A percentile compares a stretch with the other conserved stretches of the same genome.
These are phyloP conservation scores for Martes martes DNA, from an alignment of 2,113 vertebrate genomes.

Conservation along the genomic window DNA sequence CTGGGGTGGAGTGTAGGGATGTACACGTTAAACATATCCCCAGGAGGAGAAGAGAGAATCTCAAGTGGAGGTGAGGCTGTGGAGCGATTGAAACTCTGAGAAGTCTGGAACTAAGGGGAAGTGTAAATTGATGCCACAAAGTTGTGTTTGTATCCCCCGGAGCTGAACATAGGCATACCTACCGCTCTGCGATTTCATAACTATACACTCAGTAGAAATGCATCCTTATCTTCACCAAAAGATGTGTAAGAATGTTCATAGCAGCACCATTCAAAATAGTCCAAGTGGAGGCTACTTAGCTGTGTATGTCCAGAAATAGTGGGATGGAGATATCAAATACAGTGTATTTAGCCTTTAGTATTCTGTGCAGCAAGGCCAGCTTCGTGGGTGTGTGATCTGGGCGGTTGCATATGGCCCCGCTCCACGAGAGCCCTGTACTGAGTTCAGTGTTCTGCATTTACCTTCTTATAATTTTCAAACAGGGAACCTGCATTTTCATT, in stretches of 20 bases:
- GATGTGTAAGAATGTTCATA: neutral
- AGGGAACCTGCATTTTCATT: neutral
- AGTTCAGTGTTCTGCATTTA: neutral
- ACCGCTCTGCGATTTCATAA: neutral
- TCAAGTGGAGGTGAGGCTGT: too few relatives aligned
- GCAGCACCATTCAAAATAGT: neutral
- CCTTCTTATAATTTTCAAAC: neutral
- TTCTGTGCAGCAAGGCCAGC: too few relatives aligned
- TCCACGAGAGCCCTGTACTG: too few relatives aligned
- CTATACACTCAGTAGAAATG: neutral
- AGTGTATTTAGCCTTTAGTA: too few relatives aligned
- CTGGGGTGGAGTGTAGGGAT: neutral
- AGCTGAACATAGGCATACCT: neutral
- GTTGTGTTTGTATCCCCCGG: too few relatives aligned
- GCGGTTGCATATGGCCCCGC: neutral
- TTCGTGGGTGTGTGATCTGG: neutral
- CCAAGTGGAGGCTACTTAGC: neutral
- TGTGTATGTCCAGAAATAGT: accelerated
- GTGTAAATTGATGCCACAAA: neutral
- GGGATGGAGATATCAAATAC: neutral
- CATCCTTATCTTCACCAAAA: neutral
- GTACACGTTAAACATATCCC: neutral
- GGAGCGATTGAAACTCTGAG: neutral
- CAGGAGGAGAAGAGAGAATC: neutral
- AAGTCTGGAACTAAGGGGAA: neutral